These are phyloP conservation scores for Xanthorhoe spadicearia DNA, from an alignment of 2,888 invertebrate species.

Conservation along the genomic window DNA sequence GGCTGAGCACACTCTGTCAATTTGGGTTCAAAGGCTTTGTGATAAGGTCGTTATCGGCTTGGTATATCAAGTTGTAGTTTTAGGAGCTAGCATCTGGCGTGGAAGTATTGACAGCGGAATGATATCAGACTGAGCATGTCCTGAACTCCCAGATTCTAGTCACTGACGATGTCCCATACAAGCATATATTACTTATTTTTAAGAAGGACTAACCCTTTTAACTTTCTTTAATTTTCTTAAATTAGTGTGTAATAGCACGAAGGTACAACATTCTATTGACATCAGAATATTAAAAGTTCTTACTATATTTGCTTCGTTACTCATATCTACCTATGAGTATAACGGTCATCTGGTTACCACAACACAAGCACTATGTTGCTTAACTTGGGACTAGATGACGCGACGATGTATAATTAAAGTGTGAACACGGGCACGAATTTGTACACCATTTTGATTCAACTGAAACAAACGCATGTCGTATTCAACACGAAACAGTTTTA, in stretches of 20 bases:
- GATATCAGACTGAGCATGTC: constrained; percentile 47
- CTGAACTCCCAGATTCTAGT: constrained; percentile 50
- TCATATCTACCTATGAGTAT: too few species aligned
- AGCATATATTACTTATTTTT: not conserved
- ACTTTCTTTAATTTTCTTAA: too few species aligned
- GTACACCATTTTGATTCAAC: not conserved
- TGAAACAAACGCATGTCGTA: not conserved
- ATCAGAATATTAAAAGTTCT: too few species aligned
- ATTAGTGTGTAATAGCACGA: too few species aligned
- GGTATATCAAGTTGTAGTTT: constrained; percentile 14
- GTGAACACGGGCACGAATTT: not conserved
- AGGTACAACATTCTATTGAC: too few species aligned
- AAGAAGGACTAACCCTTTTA: not conserved
- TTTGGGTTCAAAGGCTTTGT: constrained; percentile 12
- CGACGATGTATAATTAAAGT: not conserved
- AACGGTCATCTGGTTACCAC: too few species aligned
- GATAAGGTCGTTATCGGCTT: constrained; percentile 22
- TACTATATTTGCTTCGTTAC: too few species aligned
- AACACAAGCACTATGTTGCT: too few species aligned
- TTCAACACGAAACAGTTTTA: not conserved
- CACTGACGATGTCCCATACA: not conserved
- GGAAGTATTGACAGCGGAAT: constrained; percentile 43
- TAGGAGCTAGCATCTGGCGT: constrained; percentile 41
- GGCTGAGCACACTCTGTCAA: constrained; percentile 6
- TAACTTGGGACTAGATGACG: too few species aligned